A percentile compares a stretch with the other conserved stretches of the same genome.
Conservation (phyloP, 2,888 invertebrate genomes). For the Sthenelais limicola region DNA sequence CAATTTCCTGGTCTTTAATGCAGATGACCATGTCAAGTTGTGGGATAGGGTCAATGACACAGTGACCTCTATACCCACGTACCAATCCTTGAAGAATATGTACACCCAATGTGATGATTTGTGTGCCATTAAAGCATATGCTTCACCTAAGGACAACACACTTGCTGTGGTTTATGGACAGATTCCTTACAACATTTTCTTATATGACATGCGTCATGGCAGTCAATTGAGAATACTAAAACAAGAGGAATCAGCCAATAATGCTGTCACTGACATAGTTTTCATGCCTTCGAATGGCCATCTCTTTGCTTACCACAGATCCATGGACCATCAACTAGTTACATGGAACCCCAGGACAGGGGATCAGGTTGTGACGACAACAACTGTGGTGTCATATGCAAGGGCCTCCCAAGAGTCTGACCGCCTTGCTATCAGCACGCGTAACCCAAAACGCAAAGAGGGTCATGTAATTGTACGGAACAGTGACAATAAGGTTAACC, state of each 20-base stretch:
- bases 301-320: conserved; percentile 46
- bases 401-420: conserved; percentile 49
- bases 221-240: conserved; percentile 23
- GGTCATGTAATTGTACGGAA: conserved; percentile 47
- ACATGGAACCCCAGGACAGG: conserved; percentile 51
- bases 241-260: background rate
- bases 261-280: conserved; percentile 44
- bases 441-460: background rate
- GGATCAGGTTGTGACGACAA: conserved; percentile 29
- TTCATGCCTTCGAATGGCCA: conserved; percentile 49
- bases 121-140: conserved; percentile 20
- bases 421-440: conserved; percentile 47
- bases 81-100: conserved; percentile 3
- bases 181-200: conserved; percentile 39
- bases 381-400: conserved; percentile 40
- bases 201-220: conserved; percentile 47
- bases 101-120: conserved; percentile 29
- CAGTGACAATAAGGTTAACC: conserved; percentile 45
- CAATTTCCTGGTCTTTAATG: conserved; percentile 44
- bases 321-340: conserved; percentile 31
- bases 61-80: conserved; percentile 35
- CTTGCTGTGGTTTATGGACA: conserved; percentile 48
- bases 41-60: conserved; percentile 40
- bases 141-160: conserved; percentile 47
- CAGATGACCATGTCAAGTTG: conserved; percentile 43